Percentiles rank a stretch among this genome's conserved stretches.
Evolutionary conservation across 2,888 invertebrate genomes (phyloP).

Genomic region (Steromphala cineraria): DNA sequence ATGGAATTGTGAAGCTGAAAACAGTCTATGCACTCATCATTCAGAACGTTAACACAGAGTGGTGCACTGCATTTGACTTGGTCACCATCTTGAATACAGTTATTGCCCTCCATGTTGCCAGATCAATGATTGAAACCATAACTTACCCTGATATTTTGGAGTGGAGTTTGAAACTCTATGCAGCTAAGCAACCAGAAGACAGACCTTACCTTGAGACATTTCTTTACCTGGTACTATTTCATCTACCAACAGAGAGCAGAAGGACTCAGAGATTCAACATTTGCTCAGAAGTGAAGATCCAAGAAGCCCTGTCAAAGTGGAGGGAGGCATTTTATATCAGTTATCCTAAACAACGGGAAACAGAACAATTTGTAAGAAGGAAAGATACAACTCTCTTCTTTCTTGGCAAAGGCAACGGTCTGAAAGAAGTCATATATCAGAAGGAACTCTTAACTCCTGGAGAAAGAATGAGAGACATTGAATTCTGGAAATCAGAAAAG

Average conservation of each 20-base stretch:
- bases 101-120: slow-evolving; percentile 22
- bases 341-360: slow-evolving; percentile 47
- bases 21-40: slow-evolving; percentile 21
- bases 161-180: slow-evolving; percentile 39
- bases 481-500: slow-evolving; percentile 42
- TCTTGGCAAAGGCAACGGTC: slow-evolving; percentile 45
- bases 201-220: slow-evolving; percentile 41
- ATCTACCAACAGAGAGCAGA: slow-evolving; percentile 44
- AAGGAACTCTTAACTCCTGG: slow-evolving; percentile 33
- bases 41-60: slow-evolving; percentile 35
- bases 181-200: slow-evolving; percentile 21
- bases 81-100: slow-evolving; percentile 36
- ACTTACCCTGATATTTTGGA: slow-evolving; percentile 34
- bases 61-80: slow-evolving; percentile 39
- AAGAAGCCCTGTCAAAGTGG: slow-evolving; percentile 43
- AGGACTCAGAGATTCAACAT: slow-evolving; percentile 18
- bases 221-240: slow-evolving; percentile 44
- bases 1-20: slow-evolving; percentile 20
- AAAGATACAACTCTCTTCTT: slow-evolving; percentile 58
- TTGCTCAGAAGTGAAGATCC: slow-evolving; percentile 30
- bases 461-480: slow-evolving; percentile 30
- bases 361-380: slow-evolving; percentile 35
- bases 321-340: slow-evolving; percentile 46
- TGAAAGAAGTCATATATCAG: slow-evolving; percentile 39
- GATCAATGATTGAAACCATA: background rate